phyloP scores from a whole-genome alignment of 2,888 invertebrate genomes.

The Blomia tropicalis region DNA sequence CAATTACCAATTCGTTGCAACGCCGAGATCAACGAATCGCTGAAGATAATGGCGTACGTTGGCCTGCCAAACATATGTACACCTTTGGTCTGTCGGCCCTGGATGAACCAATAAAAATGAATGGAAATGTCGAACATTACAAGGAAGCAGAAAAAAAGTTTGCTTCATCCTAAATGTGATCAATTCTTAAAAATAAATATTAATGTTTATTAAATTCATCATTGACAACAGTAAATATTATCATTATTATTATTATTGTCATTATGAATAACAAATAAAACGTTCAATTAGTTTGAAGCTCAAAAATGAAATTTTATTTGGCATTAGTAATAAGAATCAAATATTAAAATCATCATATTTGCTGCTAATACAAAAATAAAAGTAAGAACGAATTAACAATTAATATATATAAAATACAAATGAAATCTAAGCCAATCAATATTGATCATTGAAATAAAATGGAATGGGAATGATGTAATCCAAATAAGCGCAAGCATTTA shows the following conservation, averaged over 20 bases:
- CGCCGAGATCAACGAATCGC: conserved; percentile 21
- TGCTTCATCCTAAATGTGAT: neutral
- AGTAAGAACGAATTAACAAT: too few species aligned
- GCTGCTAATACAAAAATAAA: too few species aligned
- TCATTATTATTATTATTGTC: too few species aligned
- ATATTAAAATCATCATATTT: too few species aligned
- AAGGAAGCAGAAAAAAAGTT: neutral
- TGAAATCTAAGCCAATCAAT: too few species aligned
- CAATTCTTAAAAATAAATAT: neutral
- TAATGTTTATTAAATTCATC: neutral
- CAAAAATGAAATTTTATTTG: too few species aligned
- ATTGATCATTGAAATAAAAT: too few species aligned
- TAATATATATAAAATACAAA: too few species aligned
- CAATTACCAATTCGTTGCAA: neutral
- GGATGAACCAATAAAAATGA: neutral
- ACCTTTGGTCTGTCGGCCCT: conserved; percentile 17
- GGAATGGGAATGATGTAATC: too few species aligned
- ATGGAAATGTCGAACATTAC: neutral
- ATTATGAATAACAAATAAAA: neutral
- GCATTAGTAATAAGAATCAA: too few species aligned
- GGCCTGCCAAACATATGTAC: conserved; percentile 19
- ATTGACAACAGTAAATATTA: neutral
- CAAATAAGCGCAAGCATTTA: too few species aligned
- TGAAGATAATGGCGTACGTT: conserved; percentile 9
- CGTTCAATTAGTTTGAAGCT: neutral